Evolutionary conservation across 2,888 invertebrate genomes (phyloP).

Genomic region (Ophion slaviceki): DNA sequence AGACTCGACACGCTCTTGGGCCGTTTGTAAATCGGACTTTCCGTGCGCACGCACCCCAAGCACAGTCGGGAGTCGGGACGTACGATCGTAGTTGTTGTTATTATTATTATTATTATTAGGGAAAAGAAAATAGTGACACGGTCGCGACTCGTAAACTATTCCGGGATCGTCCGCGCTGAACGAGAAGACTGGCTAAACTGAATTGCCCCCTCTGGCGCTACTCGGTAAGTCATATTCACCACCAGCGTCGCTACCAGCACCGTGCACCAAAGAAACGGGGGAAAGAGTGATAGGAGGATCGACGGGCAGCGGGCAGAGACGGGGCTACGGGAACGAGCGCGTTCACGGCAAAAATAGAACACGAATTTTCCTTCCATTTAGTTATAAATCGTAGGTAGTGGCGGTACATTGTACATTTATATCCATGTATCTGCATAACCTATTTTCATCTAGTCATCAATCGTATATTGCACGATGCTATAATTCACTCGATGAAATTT

Average conservation of each 20-base stretch:
- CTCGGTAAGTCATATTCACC: constrained; percentile 50
- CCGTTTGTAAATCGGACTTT: neutral
- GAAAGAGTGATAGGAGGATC: neutral
- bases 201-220: constrained; percentile 57
- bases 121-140: constrained; percentile 36
- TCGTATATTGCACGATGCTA: neutral
- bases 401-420: constrained; percentile 24
- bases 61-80: neutral
- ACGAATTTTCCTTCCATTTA: constrained; percentile 75
- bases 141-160: constrained; percentile 74
- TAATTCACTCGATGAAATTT: neutral
- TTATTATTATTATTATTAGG: constrained; percentile 21
- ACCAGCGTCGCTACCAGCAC: constrained; percentile 55
- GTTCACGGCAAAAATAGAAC: constrained; percentile 80
- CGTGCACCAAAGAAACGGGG: constrained; percentile 13
- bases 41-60: neutral
- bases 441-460: neutral
- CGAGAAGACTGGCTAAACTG: constrained; percentile 80
- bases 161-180: constrained; percentile 78
- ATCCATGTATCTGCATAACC: neutral
- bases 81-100: constrained; percentile 12
- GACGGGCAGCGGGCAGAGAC: neutral
- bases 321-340: constrained; percentile 70
- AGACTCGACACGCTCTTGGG: neutral
- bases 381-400: constrained; percentile 23